These are phyloP conservation scores for Mesocentrotus franciscanus DNA, from an alignment of 53 echinoderm and acorn worm genomes.

Conservation along the genomic window DNA sequence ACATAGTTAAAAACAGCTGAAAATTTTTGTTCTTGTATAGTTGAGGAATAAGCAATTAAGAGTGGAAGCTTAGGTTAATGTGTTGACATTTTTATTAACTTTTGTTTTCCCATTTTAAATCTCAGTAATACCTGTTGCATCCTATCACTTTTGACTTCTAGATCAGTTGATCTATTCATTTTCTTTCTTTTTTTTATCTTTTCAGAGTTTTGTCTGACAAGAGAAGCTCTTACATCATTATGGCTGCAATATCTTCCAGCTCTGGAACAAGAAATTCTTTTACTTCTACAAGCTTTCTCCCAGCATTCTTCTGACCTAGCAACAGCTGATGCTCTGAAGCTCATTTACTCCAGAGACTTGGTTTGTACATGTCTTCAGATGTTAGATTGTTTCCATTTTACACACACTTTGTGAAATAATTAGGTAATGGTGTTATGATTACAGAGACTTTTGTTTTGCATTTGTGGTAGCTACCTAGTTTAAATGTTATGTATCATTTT, in stretches of 20 bases:
- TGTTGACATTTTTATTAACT: neutral
- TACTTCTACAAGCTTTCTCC: constrained; percentile 56
- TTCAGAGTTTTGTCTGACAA: constrained; percentile 23
- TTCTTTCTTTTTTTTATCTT: neutral
- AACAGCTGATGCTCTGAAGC: neutral
- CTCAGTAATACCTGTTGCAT: neutral
- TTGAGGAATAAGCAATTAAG: neutral
- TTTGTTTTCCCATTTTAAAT: neutral
- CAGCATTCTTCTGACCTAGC: neutral
- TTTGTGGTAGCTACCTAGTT: neutral
- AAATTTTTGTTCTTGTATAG: neutral
- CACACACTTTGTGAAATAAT: too few species aligned
- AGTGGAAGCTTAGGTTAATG: neutral
- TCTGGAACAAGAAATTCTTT: constrained; percentile 73
- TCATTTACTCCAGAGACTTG: constrained; percentile 72
- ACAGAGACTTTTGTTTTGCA: neutral
- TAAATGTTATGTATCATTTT: too few species aligned
- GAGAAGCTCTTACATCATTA: constrained; percentile 65
- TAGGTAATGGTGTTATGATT: neutral
- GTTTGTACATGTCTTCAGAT: constrained; percentile 36
- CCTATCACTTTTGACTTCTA: neutral
- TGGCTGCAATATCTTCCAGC: constrained; percentile 81
- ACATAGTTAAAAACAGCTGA: neutral
- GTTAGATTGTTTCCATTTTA: neutral
- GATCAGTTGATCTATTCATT: neutral